These are phyloP conservation scores for Pipistrellus nathusii DNA, from an alignment of 2,797 vertebrate species.

Conservation along the genomic window DNA sequence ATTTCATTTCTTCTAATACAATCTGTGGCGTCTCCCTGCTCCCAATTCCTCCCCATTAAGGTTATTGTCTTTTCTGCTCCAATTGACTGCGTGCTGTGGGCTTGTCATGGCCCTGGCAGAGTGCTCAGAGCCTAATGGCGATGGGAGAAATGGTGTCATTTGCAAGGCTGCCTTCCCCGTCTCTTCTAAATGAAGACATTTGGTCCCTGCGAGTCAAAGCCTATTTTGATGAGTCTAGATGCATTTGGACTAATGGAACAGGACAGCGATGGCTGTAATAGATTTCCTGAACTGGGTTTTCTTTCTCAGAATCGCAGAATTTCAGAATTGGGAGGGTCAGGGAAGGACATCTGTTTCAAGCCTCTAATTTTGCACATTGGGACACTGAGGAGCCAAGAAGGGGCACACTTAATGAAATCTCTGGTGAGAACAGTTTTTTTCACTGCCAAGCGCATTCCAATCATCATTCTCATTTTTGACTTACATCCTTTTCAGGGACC, in stretches of 20 bases:
- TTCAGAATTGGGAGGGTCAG: not conserved
- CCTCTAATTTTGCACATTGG: not conserved
- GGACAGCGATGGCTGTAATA: conserved; percentile 54
- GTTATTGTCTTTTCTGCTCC: conserved; percentile 88
- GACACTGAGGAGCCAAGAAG: not conserved
- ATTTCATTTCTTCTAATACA: conserved; percentile 87
- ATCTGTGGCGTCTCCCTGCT: conserved; percentile 86
- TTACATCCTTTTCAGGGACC: not conserved
- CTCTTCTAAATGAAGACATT: conserved; percentile 89
- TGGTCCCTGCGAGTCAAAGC: conserved; percentile 86
- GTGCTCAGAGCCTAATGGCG: conserved; percentile 83
- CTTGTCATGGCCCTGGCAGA: conserved; percentile 82
- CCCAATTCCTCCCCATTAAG: conserved; percentile 87
- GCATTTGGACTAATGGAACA: conserved; percentile 73
- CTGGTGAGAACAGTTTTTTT: not conserved
- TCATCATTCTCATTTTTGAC: not conserved
- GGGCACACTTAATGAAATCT: not conserved
- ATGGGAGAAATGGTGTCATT: conserved; percentile 78
- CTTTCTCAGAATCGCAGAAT: conserved; percentile 37
- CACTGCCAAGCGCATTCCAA: not conserved
- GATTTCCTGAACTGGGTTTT: conserved; percentile 52
- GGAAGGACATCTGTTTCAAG: not conserved
- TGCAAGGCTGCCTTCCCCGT: conserved; percentile 83
- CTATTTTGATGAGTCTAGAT: conserved; percentile 75
- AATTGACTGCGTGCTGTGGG: conserved; percentile 84